Conservation (phyloP, 2,888 invertebrate genomes). For the Eugnorisma glareosa region DNA sequence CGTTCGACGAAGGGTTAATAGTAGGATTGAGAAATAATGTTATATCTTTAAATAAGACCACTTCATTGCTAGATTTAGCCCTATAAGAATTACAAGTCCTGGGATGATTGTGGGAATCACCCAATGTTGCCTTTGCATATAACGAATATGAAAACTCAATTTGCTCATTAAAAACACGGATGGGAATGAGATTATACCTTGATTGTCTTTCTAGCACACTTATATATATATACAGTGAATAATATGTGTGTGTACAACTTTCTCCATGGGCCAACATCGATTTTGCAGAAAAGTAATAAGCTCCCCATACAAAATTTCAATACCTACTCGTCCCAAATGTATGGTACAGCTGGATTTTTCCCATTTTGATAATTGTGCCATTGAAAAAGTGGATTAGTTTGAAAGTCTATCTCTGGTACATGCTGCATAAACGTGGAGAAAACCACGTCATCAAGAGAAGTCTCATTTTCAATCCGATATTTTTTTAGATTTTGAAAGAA, state of each 20-base stretch:
- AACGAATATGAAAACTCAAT: slow-evolving; percentile 8
- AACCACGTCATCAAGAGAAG: background rate
- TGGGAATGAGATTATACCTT: slow-evolving; percentile 19
- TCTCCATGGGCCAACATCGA: background rate
- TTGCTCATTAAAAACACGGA: background rate
- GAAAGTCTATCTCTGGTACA: background rate
- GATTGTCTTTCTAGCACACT: background rate
- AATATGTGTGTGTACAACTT: background rate
- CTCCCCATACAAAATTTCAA: background rate
- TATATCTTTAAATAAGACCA: slow-evolving; percentile 24
- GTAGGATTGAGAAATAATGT: slow-evolving; percentile 18
- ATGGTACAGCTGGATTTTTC: background rate
- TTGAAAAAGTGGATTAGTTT: background rate
- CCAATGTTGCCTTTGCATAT: slow-evolving; percentile 27
- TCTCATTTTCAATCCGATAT: slow-evolving; percentile 3
- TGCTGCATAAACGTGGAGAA: background rate
- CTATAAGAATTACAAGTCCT: slow-evolving; percentile 25
- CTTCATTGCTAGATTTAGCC: slow-evolving; percentile 32
- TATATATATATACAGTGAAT: background rate
- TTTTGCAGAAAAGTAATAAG: background rate
- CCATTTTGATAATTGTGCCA: background rate
- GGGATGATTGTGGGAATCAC: background rate
- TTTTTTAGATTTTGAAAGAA: slow-evolving; percentile 10
- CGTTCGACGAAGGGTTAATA: no score
- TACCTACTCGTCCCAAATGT: background rate